These are phyloP conservation scores for Notiomystis cincta DNA, from an alignment of 2,113 vertebrate genomes.

Conservation along the genomic window DNA sequence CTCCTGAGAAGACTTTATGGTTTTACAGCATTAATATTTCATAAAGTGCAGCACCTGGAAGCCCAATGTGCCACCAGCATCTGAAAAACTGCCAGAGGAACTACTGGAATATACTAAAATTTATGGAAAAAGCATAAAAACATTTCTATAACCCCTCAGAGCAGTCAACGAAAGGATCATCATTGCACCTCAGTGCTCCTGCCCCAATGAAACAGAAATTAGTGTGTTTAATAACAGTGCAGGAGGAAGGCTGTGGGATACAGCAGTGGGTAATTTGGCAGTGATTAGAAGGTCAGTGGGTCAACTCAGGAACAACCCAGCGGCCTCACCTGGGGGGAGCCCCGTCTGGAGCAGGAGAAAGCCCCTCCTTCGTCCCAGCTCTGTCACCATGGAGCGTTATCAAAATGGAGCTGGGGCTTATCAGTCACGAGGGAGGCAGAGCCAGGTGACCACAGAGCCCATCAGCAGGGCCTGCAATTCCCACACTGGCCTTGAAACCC, in stretches of 20 bases:
- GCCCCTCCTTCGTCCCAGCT: slow-evolving; percentile 62
- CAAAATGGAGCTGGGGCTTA: slow-evolving; percentile 57
- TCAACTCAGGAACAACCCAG: slow-evolving; percentile 84
- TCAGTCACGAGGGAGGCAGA: slow-evolving; percentile 27
- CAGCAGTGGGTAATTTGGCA: slow-evolving; percentile 83
- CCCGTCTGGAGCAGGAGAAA: slow-evolving; percentile 72
- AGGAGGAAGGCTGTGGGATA: slow-evolving; percentile 28
- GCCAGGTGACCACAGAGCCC: not conserved
- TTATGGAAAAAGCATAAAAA: not conserved
- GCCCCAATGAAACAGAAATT: slow-evolving; percentile 50
- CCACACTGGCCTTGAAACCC: not conserved
- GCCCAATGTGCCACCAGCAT: accelerated
- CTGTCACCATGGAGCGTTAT: slow-evolving; percentile 55
- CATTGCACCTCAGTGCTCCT: slow-evolving; percentile 5
- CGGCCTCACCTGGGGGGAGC: slow-evolving; percentile 84
- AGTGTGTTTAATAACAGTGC: slow-evolving; percentile 61
- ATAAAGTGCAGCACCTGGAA: not conserved
- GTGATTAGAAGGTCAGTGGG: slow-evolving; percentile 88
- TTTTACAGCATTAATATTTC: not conserved
- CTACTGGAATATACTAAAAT: accelerated
- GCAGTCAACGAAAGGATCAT: not conserved
- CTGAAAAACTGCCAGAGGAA: not conserved
- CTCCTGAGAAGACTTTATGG: not conserved
- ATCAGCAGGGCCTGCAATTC: not conserved
- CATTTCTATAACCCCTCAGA: not conserved